Evolutionary conservation across 1,140 invertebrate genomes (phyloP).

Genomic region (Drosophila orosa): DNA sequence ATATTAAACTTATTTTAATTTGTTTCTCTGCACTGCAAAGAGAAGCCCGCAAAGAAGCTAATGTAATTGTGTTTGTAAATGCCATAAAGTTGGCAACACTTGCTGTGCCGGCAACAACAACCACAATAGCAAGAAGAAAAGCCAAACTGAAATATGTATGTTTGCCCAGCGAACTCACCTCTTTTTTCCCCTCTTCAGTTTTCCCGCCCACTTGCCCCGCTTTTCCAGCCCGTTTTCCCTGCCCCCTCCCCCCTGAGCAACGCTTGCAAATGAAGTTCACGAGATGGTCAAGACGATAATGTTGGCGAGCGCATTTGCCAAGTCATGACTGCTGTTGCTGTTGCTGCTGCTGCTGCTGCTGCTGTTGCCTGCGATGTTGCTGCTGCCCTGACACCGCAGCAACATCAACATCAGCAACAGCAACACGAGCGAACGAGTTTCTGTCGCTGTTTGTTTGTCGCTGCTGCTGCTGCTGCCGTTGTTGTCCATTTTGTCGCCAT

Average conservation of each 20-base stretch:
- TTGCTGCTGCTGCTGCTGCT: constrained; percentile 24
- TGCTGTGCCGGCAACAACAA: constrained; percentile 66
- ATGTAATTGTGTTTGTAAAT: constrained; percentile 83
- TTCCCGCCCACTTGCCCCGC: background rate
- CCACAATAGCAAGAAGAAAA: constrained; percentile 24
- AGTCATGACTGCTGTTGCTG: constrained; percentile 60
- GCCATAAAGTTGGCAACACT: constrained; percentile 83
- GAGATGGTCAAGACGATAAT: constrained; percentile 82
- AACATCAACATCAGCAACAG: constrained; percentile 49
- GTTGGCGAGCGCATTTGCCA: constrained; percentile 79
- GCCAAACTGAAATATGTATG: constrained; percentile 70
- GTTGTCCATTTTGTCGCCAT: constrained; percentile 75
- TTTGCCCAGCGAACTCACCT: constrained; percentile 39
- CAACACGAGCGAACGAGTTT: constrained; percentile 53
- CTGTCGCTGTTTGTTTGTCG: constrained; percentile 39
- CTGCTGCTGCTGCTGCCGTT: constrained; percentile 45
- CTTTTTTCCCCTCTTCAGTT: constrained; percentile 18
- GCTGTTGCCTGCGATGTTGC: constrained; percentile 29
- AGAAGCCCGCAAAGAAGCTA: constrained; percentile 56
- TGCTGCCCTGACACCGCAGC: constrained; percentile 63
- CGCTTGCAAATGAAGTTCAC: constrained; percentile 81
- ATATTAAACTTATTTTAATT: too few species aligned
- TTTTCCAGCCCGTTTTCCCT: constrained; percentile 10
- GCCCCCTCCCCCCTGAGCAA: constrained; percentile 10
- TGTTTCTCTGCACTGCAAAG: background rate